Percentiles rank a stretch among this genome's conserved stretches.
These are phyloP conservation scores for Philaenus spumarius DNA, from an alignment of 1,140 invertebrate species.

Conservation along the genomic window DNA sequence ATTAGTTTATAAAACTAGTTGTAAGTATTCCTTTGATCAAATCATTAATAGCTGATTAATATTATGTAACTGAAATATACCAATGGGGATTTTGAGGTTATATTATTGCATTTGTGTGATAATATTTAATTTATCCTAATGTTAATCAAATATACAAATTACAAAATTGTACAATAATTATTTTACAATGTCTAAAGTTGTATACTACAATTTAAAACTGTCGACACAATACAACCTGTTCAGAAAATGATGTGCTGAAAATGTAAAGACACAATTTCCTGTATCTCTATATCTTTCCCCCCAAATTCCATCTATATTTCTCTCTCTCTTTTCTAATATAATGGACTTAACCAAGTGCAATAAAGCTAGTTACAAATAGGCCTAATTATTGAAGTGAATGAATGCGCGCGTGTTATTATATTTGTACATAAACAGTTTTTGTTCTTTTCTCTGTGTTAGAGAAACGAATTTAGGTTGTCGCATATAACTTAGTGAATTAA, in stretches of 20 bases:
- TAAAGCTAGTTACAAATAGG: conserved; percentile 14
- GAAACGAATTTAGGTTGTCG: background rate
- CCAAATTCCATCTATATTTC: background rate
- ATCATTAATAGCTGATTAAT: too few relatives aligned
- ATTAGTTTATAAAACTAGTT: background rate
- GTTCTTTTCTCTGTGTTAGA: too few relatives aligned
- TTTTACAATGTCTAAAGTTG: background rate
- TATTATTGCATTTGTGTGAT: too few relatives aligned
- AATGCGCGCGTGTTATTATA: background rate
- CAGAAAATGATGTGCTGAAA: background rate
- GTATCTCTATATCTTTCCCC: background rate
- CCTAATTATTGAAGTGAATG: conserved; percentile 5
- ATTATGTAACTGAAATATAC: too few relatives aligned
- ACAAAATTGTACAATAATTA: too few relatives aligned
- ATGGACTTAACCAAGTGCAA: conserved; percentile 1
- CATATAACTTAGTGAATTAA: background rate
- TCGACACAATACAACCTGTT: background rate
- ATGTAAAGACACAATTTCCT: background rate
- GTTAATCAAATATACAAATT: too few relatives aligned
- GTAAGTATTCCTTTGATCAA: too few relatives aligned
- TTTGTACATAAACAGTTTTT: conserved; percentile 8
- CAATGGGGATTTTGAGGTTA: too few relatives aligned
- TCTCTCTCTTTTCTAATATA: background rate
- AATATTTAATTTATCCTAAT: too few relatives aligned
- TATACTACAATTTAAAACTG: background rate